A percentile compares a stretch with the other conserved stretches of the same genome.
phyloP scores from a whole-genome alignment of 2,113 vertebrate species.

The Chionis minor region DNA sequence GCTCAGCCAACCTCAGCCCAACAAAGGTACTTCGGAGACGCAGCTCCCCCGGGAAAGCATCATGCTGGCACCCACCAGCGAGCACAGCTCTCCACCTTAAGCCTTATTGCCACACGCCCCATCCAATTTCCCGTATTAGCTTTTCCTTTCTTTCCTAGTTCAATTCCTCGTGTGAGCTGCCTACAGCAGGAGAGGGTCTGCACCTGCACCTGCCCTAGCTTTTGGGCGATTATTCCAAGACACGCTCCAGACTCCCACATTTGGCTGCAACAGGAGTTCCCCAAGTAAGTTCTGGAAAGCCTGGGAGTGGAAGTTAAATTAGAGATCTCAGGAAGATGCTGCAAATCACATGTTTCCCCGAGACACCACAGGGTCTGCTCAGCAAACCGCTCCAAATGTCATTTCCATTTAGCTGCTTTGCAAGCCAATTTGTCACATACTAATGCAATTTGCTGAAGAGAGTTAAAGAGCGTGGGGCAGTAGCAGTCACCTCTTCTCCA shows the following conservation, averaged over 20 bases:
- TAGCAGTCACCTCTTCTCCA: neutral
- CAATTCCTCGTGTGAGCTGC: neutral
- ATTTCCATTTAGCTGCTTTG: conserved; percentile 44
- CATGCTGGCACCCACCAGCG: neutral
- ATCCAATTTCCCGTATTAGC: neutral
- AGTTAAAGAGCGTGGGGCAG: conserved; percentile 43
- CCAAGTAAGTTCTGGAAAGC: conserved; percentile 38
- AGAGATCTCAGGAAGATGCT: neutral
- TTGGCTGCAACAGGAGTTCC: conserved; percentile 24
- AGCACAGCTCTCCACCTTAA: neutral
- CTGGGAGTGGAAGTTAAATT: neutral
- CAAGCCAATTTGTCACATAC: conserved; percentile 58
- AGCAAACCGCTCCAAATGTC: conserved; percentile 19
- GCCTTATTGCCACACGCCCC: neutral
- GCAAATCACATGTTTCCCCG: neutral
- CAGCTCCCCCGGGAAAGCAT: neutral
- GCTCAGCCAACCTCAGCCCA: fast-evolving
- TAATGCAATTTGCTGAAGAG: conserved; percentile 50
- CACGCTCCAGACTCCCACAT: neutral
- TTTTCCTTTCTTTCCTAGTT: neutral
- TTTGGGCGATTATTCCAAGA: neutral
- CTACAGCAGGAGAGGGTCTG: neutral
- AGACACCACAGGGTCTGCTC: neutral
- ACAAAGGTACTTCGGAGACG: neutral
- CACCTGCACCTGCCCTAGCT: neutral